phyloP scores from a whole-genome alignment of 2,888 invertebrate species.

The Poecilobothrus nobilitatus region DNA sequence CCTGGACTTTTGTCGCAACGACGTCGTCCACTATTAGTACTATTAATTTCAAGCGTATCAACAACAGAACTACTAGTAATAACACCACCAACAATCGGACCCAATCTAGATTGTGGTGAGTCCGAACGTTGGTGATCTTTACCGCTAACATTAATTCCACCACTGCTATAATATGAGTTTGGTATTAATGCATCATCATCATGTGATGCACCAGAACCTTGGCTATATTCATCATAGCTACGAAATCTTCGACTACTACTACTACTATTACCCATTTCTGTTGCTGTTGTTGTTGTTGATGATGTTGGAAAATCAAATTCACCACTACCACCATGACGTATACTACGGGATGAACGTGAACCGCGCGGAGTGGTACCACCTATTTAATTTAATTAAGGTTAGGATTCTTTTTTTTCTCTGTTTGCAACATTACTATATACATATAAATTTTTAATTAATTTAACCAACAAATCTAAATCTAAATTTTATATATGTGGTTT shows the following conservation, averaged over 20 bases:
- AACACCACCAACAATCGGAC: conserved; percentile 46
- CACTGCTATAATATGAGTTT: conserved; percentile 27
- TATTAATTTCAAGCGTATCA: conserved; percentile 31
- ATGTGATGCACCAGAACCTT: conserved; percentile 57
- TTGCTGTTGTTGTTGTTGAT: conserved; percentile 33
- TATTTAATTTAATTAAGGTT: conserved; percentile 15
- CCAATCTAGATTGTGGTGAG: conserved; percentile 36
- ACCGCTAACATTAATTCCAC: conserved; percentile 44
- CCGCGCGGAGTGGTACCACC: conserved; percentile 42
- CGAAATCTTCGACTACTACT: conserved; percentile 47
- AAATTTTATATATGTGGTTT: no score
- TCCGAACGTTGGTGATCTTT: conserved; percentile 32
- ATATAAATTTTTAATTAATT: no score
- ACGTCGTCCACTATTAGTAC: conserved; percentile 35
- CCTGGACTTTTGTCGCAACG: conserved; percentile 43
- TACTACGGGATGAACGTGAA: conserved; percentile 40
- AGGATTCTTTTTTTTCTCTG: not conserved
- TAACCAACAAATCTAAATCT: no score
- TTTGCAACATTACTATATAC: no score
- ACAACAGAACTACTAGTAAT: conserved; percentile 33
- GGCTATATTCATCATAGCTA: conserved; percentile 65
- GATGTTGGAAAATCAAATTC: conserved; percentile 39
- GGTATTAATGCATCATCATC: conserved; percentile 47
- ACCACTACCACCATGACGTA: conserved; percentile 48
- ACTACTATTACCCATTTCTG: conserved; percentile 25